Evolutionary conservation across 2,113 vertebrate species (phyloP).

Genomic region (Eudyptes chrysolophus): DNA sequence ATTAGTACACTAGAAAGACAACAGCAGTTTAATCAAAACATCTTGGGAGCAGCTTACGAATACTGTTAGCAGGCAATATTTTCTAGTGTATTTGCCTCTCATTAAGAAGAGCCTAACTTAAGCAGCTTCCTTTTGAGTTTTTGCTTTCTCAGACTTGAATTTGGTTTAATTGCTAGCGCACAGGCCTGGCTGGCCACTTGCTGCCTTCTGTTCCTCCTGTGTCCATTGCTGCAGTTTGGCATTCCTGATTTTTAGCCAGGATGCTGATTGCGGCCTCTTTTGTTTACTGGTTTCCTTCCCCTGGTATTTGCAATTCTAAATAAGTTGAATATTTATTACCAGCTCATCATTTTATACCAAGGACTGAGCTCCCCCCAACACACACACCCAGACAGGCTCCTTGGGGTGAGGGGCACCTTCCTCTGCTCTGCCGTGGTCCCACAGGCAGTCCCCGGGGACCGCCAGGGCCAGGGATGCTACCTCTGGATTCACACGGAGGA

Average conservation of each 20-base stretch:
- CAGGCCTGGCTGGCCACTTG: not conserved
- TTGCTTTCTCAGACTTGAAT: not conserved
- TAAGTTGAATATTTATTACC: conserved; percentile 63
- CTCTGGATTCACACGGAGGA: not conserved
- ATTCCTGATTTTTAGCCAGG: conserved; percentile 22
- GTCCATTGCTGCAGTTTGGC: not conserved
- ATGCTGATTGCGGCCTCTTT: not conserved
- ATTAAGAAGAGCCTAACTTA: conserved; percentile 51
- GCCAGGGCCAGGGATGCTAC: not conserved
- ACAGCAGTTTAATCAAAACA: conserved; percentile 59
- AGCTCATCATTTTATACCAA: not conserved
- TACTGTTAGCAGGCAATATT: conserved; percentile 56
- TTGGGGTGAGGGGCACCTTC: not conserved
- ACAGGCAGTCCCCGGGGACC: not conserved
- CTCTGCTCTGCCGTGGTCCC: not conserved
- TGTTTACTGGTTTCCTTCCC: conserved; percentile 43
- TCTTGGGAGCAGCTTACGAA: conserved; percentile 62
- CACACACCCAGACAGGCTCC: not conserved
- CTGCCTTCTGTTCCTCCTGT: not conserved
- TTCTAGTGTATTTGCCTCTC: conserved; percentile 41
- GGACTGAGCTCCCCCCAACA: not conserved
- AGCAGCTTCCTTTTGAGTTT: conserved; percentile 42
- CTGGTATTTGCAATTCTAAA: conserved; percentile 66
- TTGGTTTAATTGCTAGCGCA: not conserved
- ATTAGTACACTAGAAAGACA: conserved; percentile 57